Evolutionary conservation across 2,888 invertebrate species (phyloP), one percentile per base, ranked within the genome.

Genomic region (Geotrupes spiniger): DNA sequence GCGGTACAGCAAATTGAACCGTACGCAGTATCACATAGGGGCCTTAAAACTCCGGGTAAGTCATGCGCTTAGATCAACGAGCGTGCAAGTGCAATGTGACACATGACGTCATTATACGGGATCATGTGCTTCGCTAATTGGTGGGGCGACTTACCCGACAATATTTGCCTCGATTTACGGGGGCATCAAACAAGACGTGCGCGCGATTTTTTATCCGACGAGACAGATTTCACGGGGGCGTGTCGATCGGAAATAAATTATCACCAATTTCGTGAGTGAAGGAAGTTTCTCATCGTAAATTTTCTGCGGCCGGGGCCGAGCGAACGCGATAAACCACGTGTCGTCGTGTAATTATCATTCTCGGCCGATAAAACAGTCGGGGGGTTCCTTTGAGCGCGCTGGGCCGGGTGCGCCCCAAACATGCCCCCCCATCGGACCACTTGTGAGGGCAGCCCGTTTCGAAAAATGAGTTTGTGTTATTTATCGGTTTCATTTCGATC

Each of bases 291-390:
- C 55, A 56, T 54, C 51, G 52, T 55, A 57, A 55, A 57, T 55
- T 49, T 36, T 47, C 25, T 33, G 54, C 52, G 54, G 58, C n/a
- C n/a, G n/a, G n/a, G n/a, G n/a, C n/a, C n/a, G n/a, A n/a, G n/a
- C 53, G 57, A 54, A 60, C 59, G 57, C 65, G 58, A 69, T 70
- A 70, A 70, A 70, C 68, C 67, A 69, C 64, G 66, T 68, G 70
- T 70, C 69, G 70, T 71, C 71, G 64, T 68, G 71, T 70, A 71
- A 71, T 71, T 71, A 70, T 66, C 70, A 68, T 70, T 65, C 62
- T 58, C 63, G 59, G 64, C 65, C 69, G 70, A 70, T 70, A 70
- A 70, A 70, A 66, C 62, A 58, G 63, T 60, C 58, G 65, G 70
- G 64, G 65, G 67, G 68, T 63, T 62, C 63, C 67, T 69, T 71